These are phyloP conservation scores for Coilia nasus DNA, from an alignment of 2,797 vertebrate species.

Conservation along the genomic window DNA sequence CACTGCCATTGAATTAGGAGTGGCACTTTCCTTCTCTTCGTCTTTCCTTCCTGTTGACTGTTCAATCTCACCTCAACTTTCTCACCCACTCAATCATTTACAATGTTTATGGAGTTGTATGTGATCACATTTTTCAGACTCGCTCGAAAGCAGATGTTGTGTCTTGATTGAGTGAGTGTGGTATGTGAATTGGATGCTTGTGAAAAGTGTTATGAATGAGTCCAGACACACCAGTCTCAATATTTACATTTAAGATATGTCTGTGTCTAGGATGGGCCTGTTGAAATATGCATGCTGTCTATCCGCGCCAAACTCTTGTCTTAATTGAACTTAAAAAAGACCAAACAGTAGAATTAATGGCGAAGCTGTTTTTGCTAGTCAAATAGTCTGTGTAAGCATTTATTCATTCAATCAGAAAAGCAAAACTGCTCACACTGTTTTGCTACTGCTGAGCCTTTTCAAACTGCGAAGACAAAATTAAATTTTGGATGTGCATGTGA, in stretches of 20 bases:
- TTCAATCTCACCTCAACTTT: neutral
- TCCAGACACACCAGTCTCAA: neutral
- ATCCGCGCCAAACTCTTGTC: too few relatives aligned
- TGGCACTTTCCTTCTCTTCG: neutral
- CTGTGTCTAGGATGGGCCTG: neutral
- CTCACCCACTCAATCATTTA: neutral
- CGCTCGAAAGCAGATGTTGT: neutral
- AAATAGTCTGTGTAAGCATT: neutral
- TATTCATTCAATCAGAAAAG: neutral
- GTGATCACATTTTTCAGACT: neutral
- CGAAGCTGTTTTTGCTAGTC: neutral
- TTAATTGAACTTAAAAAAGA: neutral
- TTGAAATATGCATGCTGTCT: neutral
- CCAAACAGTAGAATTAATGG: neutral
- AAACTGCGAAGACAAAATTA: neutral
- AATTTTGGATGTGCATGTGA: neutral
- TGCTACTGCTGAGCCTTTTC: neutral
- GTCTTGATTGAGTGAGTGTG: neutral
- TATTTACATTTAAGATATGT: neutral
- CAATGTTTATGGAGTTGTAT: neutral
- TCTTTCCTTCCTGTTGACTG: neutral
- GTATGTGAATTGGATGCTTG: neutral
- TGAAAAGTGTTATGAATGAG: neutral
- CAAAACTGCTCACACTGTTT: neutral
- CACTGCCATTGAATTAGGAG: neutral